Evolutionary conservation across 2,888 invertebrate genomes (phyloP).

Genomic region (Micoletzkya japonica): DNA sequence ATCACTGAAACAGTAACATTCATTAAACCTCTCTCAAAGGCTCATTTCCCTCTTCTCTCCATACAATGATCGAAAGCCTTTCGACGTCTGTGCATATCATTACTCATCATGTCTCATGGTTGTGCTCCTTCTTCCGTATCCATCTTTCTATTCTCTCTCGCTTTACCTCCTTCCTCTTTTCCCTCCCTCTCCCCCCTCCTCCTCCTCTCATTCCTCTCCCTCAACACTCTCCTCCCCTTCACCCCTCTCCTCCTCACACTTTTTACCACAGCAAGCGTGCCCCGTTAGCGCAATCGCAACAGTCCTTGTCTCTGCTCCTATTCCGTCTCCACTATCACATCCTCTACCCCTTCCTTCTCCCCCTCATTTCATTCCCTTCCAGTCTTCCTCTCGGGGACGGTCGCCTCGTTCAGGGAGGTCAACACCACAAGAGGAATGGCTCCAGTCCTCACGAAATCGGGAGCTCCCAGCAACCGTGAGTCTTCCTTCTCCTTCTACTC

Average conservation of each 20-base stretch:
- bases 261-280: no score
- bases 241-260: not conserved
- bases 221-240: not conserved
- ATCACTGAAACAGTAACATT: no score
- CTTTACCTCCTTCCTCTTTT: not conserved
- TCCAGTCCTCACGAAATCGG: slow-evolving; percentile 23
- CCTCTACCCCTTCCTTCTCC: not conserved
- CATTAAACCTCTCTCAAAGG: not conserved
- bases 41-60: not conserved
- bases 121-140: not conserved
- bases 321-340: no score
- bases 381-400: not conserved
- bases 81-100: not conserved
- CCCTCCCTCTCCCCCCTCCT: slow-evolving; percentile 3
- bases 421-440: no score
- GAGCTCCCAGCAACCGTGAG: slow-evolving; percentile 22
- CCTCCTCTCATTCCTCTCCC: not conserved
- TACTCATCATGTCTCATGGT: slow-evolving; percentile 1
- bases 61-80: not conserved
- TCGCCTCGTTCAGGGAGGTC: no score
- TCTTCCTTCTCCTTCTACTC: not conserved
- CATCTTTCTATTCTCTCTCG: not conserved
- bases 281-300: no score
- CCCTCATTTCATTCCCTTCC: not conserved
- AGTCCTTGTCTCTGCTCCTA: no score